Conservation (phyloP, 2,888 invertebrate species). For the Elegia similella region DNA sequence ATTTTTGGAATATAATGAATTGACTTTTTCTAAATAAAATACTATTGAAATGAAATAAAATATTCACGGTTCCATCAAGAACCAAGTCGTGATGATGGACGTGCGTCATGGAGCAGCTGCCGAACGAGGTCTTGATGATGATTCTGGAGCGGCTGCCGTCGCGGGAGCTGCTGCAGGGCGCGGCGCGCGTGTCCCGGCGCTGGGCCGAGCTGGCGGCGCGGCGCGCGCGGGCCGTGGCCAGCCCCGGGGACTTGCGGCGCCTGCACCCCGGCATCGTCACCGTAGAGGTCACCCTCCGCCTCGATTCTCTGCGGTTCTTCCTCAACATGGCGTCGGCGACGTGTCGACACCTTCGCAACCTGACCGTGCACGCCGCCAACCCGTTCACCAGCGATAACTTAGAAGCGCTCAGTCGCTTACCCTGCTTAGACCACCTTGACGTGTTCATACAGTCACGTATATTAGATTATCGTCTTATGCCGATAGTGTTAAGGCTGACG, state of each 20-base stretch:
- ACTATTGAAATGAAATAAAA: not conserved
- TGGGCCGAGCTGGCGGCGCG: slow-evolving; percentile 31
- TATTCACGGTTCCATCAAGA: not conserved
- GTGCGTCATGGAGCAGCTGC: slow-evolving; percentile 31
- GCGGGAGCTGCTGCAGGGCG: slow-evolving; percentile 25
- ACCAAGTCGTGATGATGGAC: not conserved
- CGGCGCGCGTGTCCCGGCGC: slow-evolving; percentile 32
- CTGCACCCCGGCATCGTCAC: slow-evolving; percentile 23
- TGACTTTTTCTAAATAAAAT: not conserved
- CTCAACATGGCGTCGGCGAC: not conserved
- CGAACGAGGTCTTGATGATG: slow-evolving; percentile 37
- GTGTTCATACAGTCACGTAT: slow-evolving; percentile 28
- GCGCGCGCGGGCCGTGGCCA: slow-evolving; percentile 23
- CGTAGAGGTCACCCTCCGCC: slow-evolving; percentile 18
- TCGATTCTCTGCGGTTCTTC: slow-evolving; percentile 11
- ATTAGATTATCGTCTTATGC: slow-evolving; percentile 12
- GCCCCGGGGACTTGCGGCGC: slow-evolving; percentile 21
- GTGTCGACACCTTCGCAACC: slow-evolving; percentile 18
- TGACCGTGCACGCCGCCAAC: slow-evolving; percentile 17
- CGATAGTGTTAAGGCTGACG: slow-evolving; percentile 23
- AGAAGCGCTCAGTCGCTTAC: slow-evolving; percentile 22
- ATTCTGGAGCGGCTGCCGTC: slow-evolving; percentile 34
- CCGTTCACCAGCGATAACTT: slow-evolving; percentile 21
- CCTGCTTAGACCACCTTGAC: slow-evolving; percentile 34
- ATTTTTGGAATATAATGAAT: not conserved